phyloP scores from a whole-genome alignment of 1,140 invertebrate genomes.

The Zaprionus capensis region DNA sequence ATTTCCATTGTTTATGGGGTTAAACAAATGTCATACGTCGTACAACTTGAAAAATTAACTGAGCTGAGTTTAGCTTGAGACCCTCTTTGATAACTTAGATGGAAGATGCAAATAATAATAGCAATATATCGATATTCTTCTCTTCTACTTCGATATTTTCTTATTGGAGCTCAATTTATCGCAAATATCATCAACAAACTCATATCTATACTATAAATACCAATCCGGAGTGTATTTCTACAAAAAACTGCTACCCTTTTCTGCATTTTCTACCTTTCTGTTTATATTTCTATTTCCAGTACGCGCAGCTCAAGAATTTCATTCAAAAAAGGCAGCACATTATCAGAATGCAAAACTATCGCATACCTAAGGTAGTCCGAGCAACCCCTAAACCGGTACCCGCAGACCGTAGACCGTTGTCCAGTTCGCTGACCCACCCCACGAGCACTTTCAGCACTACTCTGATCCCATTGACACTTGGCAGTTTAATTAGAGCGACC shows the following conservation, averaged over 20 bases:
- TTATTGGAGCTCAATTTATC: no score
- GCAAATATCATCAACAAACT: background rate
- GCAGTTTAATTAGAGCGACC: conserved; percentile 81
- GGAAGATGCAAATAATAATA: no score
- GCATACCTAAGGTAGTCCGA: background rate
- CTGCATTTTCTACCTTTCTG: background rate
- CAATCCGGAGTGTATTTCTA: background rate
- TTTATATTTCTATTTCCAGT: background rate
- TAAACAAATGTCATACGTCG: no score
- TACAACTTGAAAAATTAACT: no score
- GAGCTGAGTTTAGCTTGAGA: background rate
- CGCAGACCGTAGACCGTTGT: conserved; percentile 27
- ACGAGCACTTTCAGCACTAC: background rate
- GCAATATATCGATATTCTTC: no score
- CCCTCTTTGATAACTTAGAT: background rate
- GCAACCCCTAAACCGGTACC: conserved; percentile 16
- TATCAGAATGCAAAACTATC: background rate
- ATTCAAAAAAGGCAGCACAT: background rate
- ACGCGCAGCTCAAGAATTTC: background rate
- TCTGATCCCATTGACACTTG: conserved; percentile 67
- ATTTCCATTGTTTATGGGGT: background rate
- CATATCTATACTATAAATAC: no score
- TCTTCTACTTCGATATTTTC: no score
- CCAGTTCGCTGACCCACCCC: conserved; percentile 49
- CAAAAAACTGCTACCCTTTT: background rate